A percentile compares a stretch with the other conserved stretches of the same genome.
Evolutionary conservation across 2,797 vertebrate species (phyloP).

Genomic region (Chaetophractus vellerosus): DNA sequence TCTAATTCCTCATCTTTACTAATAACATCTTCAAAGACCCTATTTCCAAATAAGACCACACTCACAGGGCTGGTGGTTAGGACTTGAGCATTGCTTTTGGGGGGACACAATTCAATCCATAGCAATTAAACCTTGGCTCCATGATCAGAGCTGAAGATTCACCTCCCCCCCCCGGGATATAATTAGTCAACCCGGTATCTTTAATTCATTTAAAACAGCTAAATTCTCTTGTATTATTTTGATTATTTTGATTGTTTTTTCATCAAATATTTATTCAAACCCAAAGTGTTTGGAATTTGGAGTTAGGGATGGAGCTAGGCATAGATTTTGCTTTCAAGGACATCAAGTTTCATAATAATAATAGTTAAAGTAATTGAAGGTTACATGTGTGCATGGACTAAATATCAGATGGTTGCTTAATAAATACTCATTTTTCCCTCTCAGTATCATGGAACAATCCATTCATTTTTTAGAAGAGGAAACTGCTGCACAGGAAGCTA

Average conservation of each 20-base stretch:
- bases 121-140: neutral
- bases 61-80: too few species aligned
- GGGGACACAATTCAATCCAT: too few species aligned
- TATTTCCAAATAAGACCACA: too few species aligned
- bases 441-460: neutral
- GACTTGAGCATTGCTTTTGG: too few species aligned
- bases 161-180: neutral
- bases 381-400: neutral
- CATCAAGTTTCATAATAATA: neutral
- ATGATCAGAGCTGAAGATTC: neutral
- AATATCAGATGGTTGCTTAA: neutral
- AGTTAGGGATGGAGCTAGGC: neutral
- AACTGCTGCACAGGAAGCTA: neutral
- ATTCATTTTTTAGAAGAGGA: neutral
- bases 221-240: constrained; percentile 34
- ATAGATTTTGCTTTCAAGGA: constrained; percentile 24
- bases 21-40: too few species aligned
- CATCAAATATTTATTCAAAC: neutral
- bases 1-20: too few species aligned
- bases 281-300: neutral
- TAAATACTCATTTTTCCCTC: neutral
- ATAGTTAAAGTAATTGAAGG: neutral
- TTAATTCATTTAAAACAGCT: constrained; percentile 51
- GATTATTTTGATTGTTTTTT: neutral
- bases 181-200: neutral